phyloP scores from a whole-genome alignment of 2,888 invertebrate species.

The Acrocera orbiculus region DNA sequence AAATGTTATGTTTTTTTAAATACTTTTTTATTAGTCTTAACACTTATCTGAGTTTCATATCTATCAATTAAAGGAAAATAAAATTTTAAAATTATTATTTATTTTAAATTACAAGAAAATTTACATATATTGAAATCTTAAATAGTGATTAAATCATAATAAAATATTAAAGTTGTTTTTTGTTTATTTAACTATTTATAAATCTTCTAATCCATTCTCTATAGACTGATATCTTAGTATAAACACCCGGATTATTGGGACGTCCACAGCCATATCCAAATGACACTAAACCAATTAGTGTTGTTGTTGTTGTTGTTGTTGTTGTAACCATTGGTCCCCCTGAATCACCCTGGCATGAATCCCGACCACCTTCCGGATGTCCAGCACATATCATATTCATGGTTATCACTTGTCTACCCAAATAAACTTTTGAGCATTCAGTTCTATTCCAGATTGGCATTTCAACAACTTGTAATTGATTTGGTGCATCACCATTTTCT shows the following conservation, averaged over 20 bases:
- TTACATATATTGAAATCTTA: too few relatives aligned
- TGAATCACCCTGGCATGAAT: slow-evolving; percentile 13
- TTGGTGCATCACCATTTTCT: slow-evolving; percentile 16
- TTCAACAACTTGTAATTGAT: slow-evolving; percentile 27
- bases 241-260: not conserved
- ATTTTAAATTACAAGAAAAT: too few relatives aligned
- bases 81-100: too few relatives aligned
- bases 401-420: slow-evolving; percentile 1
- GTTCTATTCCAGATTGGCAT: slow-evolving; percentile 30
- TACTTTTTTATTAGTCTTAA: too few relatives aligned
- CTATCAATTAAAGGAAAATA: too few relatives aligned
- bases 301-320: not conserved
- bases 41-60: too few relatives aligned
- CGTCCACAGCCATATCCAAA: slow-evolving; percentile 1
- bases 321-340: slow-evolving; percentile 8
- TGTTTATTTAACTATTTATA: too few relatives aligned
- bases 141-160: too few relatives aligned
- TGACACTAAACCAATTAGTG: slow-evolving; percentile 2
- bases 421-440: slow-evolving; percentile 21
- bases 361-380: slow-evolving; percentile 4
- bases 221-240: slow-evolving; percentile 2
- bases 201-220: slow-evolving; percentile 1
- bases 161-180: too few relatives aligned
- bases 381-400: slow-evolving; percentile 12
- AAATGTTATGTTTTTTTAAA: too few relatives aligned